Evolutionary conservation across 35 echinoderm and acorn worm species (phyloP).

Genomic region (Diadema setosum): DNA sequence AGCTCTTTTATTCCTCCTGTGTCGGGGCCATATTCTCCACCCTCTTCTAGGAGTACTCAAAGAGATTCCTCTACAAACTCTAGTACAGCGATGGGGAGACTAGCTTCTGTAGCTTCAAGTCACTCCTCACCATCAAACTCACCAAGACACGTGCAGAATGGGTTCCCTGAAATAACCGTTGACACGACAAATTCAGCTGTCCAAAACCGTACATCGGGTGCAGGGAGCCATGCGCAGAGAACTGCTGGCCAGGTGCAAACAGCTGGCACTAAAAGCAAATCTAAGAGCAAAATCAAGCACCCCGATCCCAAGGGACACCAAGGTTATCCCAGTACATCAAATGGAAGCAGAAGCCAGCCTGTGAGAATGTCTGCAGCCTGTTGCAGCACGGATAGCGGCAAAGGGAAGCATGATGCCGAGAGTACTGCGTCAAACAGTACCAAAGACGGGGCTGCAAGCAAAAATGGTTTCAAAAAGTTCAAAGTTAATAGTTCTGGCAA

Average conservation of each 20-base stretch:
- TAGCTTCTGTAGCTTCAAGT: background rate
- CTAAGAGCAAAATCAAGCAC: background rate
- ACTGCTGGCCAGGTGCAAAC: no score
- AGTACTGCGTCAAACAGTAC: background rate
- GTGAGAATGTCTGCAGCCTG: background rate
- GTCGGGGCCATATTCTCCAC: no score
- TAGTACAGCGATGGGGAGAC: background rate
- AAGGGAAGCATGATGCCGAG: background rate
- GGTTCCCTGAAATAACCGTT: background rate
- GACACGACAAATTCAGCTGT: background rate
- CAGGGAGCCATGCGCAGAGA: no score
- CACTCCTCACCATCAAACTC: background rate
- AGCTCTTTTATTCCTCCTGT: no score
- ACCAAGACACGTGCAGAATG: background rate
- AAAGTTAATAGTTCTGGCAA: background rate
- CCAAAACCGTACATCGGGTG: background rate
- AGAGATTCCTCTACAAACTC: background rate
- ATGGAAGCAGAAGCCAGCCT: background rate
- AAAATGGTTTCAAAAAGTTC: slow-evolving; percentile 13
- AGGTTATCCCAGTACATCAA: background rate
- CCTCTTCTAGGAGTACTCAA: background rate
- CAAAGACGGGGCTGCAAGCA: background rate
- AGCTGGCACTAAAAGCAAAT: no score
- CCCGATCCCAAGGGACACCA: background rate
- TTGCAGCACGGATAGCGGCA: background rate